Conservation (phyloP, 1,140 invertebrate species). For the Drosophila sp. region DNA sequence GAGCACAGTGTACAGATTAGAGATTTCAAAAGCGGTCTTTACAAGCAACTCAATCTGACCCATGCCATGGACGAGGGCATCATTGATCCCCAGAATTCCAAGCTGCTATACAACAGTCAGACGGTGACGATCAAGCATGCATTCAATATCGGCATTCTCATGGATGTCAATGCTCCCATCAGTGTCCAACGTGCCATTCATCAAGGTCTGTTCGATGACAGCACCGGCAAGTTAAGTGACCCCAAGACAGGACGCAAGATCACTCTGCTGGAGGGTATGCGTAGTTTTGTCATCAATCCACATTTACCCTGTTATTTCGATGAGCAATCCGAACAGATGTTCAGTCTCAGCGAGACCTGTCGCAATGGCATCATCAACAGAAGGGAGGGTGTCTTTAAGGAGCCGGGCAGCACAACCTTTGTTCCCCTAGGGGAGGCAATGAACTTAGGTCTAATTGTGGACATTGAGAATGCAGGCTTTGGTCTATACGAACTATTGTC, state of each 20-base stretch:
- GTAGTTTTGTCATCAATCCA: slow-evolving; percentile 91
- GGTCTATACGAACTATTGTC: slow-evolving; percentile 92
- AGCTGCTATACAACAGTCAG: slow-evolving; percentile 88
- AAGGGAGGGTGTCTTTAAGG: slow-evolving; percentile 90
- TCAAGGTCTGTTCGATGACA: slow-evolving; percentile 93
- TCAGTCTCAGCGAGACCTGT: slow-evolving; percentile 91
- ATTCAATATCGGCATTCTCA: slow-evolving; percentile 91
- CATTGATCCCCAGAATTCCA: slow-evolving; percentile 90
- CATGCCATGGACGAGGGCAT: slow-evolving; percentile 91
- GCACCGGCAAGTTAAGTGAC: slow-evolving; percentile 92
- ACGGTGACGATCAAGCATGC: slow-evolving; percentile 92
- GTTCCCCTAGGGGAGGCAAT: slow-evolving; percentile 90
- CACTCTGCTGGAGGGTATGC: slow-evolving; percentile 93
- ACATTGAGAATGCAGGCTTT: slow-evolving; percentile 93
- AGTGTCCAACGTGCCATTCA: slow-evolving; percentile 94
- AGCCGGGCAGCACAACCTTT: slow-evolving; percentile 88
- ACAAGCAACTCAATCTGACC: slow-evolving; percentile 90
- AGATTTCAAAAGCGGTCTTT: slow-evolving; percentile 91
- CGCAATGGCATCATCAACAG: slow-evolving; percentile 93
- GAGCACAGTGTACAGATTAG: slow-evolving; percentile 93
- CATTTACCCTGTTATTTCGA: slow-evolving; percentile 92
- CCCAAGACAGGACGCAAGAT: slow-evolving; percentile 90
- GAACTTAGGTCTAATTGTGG: slow-evolving; percentile 91
- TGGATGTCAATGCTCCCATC: slow-evolving; percentile 92
- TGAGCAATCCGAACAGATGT: slow-evolving; percentile 88